Conservation (phyloP, 2,888 invertebrate genomes). For the Chelonus formosanus region DNA sequence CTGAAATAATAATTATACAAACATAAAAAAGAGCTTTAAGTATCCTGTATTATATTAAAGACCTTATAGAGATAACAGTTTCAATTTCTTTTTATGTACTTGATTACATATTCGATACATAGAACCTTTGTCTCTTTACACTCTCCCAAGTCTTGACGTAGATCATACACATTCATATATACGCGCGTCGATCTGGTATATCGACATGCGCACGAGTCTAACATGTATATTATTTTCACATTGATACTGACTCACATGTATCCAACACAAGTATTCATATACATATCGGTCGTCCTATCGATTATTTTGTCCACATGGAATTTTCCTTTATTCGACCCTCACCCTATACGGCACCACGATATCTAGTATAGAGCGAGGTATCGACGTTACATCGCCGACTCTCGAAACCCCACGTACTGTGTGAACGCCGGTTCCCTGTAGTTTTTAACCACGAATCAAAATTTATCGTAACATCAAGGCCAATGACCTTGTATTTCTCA, state of each 20-base stretch:
- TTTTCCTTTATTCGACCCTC: slow-evolving; percentile 55
- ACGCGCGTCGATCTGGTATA: too few species aligned
- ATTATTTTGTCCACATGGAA: slow-evolving; percentile 64
- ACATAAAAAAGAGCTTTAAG: too few species aligned
- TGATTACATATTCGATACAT: too few species aligned
- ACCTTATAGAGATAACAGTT: too few species aligned
- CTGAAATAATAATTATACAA: too few species aligned
- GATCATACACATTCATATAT: not conserved
- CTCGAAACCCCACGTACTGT: slow-evolving; percentile 12
- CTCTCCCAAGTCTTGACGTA: not conserved
- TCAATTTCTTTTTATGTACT: slow-evolving; percentile 2
- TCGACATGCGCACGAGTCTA: not conserved
- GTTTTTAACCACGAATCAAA: slow-evolving; percentile 9
- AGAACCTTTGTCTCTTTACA: not conserved
- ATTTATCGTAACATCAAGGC: not conserved
- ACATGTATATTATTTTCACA: slow-evolving; percentile 1
- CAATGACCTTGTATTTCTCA: slow-evolving; percentile 26
- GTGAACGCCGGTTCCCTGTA: slow-evolving; percentile 7
- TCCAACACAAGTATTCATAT: slow-evolving; percentile 37
- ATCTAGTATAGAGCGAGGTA: slow-evolving; percentile 62
- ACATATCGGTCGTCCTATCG: slow-evolving; percentile 64
- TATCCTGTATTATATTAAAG: too few species aligned
- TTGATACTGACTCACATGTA: slow-evolving; percentile 9
- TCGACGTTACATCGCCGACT: slow-evolving; percentile 62
- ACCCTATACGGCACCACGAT: slow-evolving; percentile 56